Evolutionary conservation across 1,140 invertebrate genomes (phyloP), one percentile per base, ranked within the genome.

Genomic region (Dreissena polymorpha): DNA sequence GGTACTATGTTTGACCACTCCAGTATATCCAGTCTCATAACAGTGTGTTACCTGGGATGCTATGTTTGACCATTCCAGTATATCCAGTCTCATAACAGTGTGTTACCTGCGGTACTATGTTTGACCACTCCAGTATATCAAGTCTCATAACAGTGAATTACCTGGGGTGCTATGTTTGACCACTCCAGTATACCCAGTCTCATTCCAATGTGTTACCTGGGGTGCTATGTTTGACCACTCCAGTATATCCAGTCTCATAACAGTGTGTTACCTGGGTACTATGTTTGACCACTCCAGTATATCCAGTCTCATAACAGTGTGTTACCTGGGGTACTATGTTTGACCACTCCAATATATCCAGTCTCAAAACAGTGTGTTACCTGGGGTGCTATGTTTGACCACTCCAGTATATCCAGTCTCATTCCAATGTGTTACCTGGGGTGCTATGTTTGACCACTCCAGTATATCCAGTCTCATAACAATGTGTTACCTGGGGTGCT

Each of bases 21-120:
- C 93, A 14, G 85, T 87, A 85, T 93, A 94, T 2, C 93, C 93
- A 55, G 94, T 94, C 85, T 93, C 92, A n/a, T n/a, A n/a, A n/a
- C n/a, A n/a, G n/a, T n/a, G n/a, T n/a, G n/a, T n/a, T n/a, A n/a
- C n/a, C n/a, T n/a, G n/a, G n/a, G n/a, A n/a, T n/a, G n/a, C n/a
- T n/a, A n/a, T 92, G 91, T 85, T 93, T 94, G 12, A 93, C 87
- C 71, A 76, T 86, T 12, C 93, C 93, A 14, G 85, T 87, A 85
- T 93, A 94, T 2, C 93, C 93, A 55, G 94, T 94, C 85, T 93
- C 92, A n/a, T n/a, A n/a, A n/a, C n/a, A n/a, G n/a, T n/a, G n/a
- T n/a, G n/a, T n/a, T n/a, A n/a, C n/a, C n/a, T n/a, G n/a, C n/a
- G n/a, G n/a, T n/a, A n/a, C n/a, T n/a, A n/a, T 92, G 91, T 85